Percentiles rank a stretch among this genome's conserved stretches.
phyloP scores from a whole-genome alignment of 1,140 invertebrate genomes.

The Dolichoris vasculosae region DNA sequence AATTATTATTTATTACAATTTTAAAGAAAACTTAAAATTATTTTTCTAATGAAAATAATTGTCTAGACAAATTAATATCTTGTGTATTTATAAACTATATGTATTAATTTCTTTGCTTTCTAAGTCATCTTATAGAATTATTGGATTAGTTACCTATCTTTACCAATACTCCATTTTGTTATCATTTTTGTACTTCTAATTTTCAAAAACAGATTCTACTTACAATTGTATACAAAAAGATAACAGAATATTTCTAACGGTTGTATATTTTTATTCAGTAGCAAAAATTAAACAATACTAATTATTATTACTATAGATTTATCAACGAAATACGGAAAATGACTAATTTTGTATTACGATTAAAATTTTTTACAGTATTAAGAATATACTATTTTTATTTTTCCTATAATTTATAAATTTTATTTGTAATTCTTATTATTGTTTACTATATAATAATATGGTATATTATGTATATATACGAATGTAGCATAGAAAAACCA shows the following conservation, averaged over 20 bases:
- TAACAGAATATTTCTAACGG: no score
- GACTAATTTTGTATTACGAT: no score
- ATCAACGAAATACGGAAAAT: no score
- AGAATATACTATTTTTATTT: no score
- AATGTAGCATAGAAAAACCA: no score
- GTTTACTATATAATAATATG: no score
- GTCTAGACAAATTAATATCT: not conserved
- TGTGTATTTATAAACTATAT: not conserved
- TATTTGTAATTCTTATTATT: no score
- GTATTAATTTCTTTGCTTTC: not conserved
- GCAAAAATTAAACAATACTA: not conserved
- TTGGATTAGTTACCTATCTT: not conserved
- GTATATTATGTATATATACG: no score
- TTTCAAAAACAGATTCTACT: not conserved
- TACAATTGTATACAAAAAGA: not conserved
- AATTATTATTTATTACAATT: not conserved
- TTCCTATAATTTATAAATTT: no score
- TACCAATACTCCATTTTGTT: not conserved
- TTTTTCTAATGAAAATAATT: not conserved
- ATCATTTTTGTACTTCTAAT: not conserved
- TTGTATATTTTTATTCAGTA: not conserved
- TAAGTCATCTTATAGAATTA: not conserved
- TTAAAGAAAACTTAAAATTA: not conserved
- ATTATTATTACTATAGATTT: no score
- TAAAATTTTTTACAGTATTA: no score